A percentile compares a stretch with the other conserved stretches of the same genome.
Evolutionary conservation across 2,797 vertebrate species (phyloP).

Genomic region (Pangasius macronema): DNA sequence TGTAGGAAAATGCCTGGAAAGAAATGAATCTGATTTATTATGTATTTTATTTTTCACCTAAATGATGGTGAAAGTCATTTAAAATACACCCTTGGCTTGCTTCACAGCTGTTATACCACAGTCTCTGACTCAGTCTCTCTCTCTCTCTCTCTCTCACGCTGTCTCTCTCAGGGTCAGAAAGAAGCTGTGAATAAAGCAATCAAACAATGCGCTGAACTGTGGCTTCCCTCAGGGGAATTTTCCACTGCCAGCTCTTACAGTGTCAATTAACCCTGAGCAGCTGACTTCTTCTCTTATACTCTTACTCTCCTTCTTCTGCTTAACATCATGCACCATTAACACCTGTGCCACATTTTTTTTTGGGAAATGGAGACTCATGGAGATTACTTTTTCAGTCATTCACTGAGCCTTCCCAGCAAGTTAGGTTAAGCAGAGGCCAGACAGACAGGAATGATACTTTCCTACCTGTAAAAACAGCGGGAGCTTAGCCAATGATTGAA

Average conservation of each 20-base stretch:
- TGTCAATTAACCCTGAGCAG: slow-evolving; percentile 44
- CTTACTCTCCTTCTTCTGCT: slow-evolving; percentile 13
- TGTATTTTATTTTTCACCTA: no score
- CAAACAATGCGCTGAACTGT: background rate
- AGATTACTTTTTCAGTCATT: background rate
- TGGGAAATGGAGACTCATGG: background rate
- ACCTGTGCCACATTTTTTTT: background rate
- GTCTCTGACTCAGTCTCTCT: background rate
- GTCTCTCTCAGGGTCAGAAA: background rate
- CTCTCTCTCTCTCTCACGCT: no score
- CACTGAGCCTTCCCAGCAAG: background rate
- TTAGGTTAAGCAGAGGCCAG: background rate
- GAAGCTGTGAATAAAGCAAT: slow-evolving; percentile 12
- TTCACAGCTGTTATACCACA: background rate
- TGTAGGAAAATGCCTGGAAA: no score
- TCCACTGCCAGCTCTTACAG: background rate
- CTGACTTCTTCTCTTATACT: slow-evolving; percentile 18
- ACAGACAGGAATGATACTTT: slow-evolving; percentile 1
- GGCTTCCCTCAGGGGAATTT: slow-evolving; percentile 26
- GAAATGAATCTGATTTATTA: no score
- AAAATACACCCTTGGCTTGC: background rate
- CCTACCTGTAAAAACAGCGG: slow-evolving; percentile 36
- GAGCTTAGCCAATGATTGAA: background rate
- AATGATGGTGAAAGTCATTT: background rate
- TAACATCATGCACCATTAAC: background rate